Evolutionary conservation across 2,888 invertebrate genomes (phyloP).

Genomic region (Acanthacorydalis orientalis): DNA sequence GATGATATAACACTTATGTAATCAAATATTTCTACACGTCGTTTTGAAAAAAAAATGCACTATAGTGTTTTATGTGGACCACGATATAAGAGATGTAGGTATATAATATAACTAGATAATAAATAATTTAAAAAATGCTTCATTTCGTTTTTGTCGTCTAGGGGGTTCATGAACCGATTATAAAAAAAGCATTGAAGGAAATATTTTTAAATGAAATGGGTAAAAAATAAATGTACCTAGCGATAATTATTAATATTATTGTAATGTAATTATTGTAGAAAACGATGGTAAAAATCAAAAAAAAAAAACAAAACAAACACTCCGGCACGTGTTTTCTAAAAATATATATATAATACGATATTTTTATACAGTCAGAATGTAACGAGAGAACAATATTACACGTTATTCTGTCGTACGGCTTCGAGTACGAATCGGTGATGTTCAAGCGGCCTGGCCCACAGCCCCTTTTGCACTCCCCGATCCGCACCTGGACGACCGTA

Average conservation of each 20-base stretch:
- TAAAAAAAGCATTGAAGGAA: too few relatives aligned
- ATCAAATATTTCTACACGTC: background rate
- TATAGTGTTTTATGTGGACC: constrained; percentile 2
- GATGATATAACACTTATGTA: background rate
- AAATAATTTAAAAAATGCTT: background rate
- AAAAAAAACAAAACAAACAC: background rate
- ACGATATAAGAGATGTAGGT: background rate
- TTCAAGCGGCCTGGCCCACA: background rate
- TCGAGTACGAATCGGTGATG: too few relatives aligned
- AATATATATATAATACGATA: background rate
- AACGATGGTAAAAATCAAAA: background rate
- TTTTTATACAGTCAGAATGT: constrained; percentile 2
- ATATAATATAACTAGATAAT: background rate
- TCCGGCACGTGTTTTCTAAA: background rate
- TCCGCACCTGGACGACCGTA: background rate
- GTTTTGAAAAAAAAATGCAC: background rate
- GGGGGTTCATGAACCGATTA: too few relatives aligned
- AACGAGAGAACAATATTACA: background rate
- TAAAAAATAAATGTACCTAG: background rate
- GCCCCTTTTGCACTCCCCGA: background rate
- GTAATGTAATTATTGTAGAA: background rate
- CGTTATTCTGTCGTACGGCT: background rate
- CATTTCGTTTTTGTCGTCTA: too few relatives aligned
- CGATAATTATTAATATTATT: constrained; percentile 1
- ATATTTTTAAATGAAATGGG: background rate